Evolutionary conservation across 2,113 vertebrate genomes (phyloP), one percentile per base, ranked within the genome.

Genomic region (Coptodon rendalli): DNA sequence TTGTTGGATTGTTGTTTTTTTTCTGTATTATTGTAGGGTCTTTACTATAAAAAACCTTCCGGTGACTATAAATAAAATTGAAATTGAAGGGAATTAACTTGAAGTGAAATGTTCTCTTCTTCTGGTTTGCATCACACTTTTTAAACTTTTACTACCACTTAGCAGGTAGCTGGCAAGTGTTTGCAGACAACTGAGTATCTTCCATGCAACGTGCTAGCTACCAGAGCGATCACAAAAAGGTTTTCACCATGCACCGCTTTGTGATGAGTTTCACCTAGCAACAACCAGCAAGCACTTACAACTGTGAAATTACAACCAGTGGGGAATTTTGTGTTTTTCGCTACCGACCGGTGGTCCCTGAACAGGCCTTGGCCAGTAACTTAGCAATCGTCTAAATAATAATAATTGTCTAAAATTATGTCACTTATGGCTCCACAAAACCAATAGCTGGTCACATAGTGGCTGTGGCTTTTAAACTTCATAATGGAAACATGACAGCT

Each of bases 261-360:
- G 66, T 16, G 5, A 73, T 45, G 38, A 73, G 14, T 27, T 45
- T 73, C 40, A 73, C 14, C 0, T 17, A 29, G 13, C 40, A 16
- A 45, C 40, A 17, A 29, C 4, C 68, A 29, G 68, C 68, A 29
- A 45, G 22, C 14, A 10, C 68, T 73, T 73, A 45, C 22, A 73
- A 73, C 68, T 17, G 68, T 73, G 68, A 73, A 27, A 73, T 73
- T 73, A 17, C 38, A 27, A 27, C 14, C 19, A 6, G 34, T 68
- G 34, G 34, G 11, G 0, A 40, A 68, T 40, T 40, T 27, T 27
- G n/a, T 73, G 16, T 45, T 45, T 27, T 45, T 10, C 0, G 2
- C 38, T 73, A 43, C 5, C 1, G 1, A 45, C 38, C 8, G 0
- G 38, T 45, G 12, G 36, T 40, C 22, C 13, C 13, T 2, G 38